Evolutionary conservation across 1,140 invertebrate species (phyloP), one percentile per base, ranked within the genome.

Genomic region (Anastrepha obliqua): DNA sequence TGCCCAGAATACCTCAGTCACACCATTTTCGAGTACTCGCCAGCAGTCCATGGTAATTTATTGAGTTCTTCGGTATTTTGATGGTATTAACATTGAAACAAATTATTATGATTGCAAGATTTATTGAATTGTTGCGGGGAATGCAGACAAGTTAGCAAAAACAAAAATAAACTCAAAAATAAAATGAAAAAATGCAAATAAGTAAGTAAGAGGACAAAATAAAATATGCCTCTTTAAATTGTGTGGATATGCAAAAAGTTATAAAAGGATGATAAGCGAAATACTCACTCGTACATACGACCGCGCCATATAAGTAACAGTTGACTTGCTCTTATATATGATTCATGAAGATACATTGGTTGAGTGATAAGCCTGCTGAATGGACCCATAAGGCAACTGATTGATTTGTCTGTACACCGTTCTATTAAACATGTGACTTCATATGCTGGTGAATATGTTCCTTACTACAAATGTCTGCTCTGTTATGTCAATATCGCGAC

Each of bases 1-100:
- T 29, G 42, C n/a, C 1, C 17, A 81, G 51, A 3, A 20, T 55
- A 20, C 74, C 47, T 20, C 47, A 47, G 47, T 47, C 74, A 81
- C 47, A 55, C 47, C 74, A 17, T 55, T n/a, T 4, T 29, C 74
- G 17, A 15, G 74, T 55, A 81, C 9, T 51, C 51, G 17, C 74
- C 5, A n/a, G 15, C 17, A 29, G 20, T 51, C 47, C 13, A 55
- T 51, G 42, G 86, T 92, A 91, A 92, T 92, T 92, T 92, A 92
- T 92, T 91, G 90, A 92, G 91, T 92, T 91, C 91, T 92, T 91
- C 90, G 90, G 91, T 92, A 92, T 92, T 92, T 92, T 92, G 91
- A 92, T 92, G 90, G 91, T 91, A 92, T 92, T 92, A 92, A 92
- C 91, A 92, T 91, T 92, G 91, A 81, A 81, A 81, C 74, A 81